Evolutionary conservation across 2,888 invertebrate species (phyloP).

Genomic region (Acrocera orbiculus): DNA sequence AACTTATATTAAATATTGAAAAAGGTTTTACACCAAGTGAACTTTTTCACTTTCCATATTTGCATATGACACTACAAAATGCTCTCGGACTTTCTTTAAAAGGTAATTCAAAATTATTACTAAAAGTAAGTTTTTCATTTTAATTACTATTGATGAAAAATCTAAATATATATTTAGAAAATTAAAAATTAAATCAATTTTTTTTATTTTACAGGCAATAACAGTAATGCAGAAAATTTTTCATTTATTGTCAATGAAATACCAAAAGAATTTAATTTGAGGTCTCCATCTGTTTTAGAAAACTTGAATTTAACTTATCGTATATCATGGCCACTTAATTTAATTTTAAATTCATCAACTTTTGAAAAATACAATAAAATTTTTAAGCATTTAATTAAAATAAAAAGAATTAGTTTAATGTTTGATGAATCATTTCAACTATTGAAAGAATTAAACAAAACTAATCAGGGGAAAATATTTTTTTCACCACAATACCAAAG

Average conservation of each 20-base stretch:
- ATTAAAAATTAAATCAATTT: conserved; percentile 9
- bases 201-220: conserved; percentile 30
- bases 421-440: conserved; percentile 51
- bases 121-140: too few species aligned
- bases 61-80: conserved; percentile 50
- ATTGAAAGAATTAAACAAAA: conserved; percentile 41
- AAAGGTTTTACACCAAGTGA: conserved; percentile 46
- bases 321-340: conserved; percentile 60
- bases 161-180: conserved; percentile 1
- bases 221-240: conserved; percentile 42
- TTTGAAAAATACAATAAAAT: conserved; percentile 52
- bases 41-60: conserved; percentile 47
- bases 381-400: conserved; percentile 57
- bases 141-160: conserved; percentile 3
- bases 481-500: conserved; percentile 50
- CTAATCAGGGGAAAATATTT: conserved; percentile 34
- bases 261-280: conserved; percentile 43
- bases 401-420: conserved; percentile 59
- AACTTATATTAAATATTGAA: conserved; percentile 47
- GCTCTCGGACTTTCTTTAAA: conserved; percentile 50
- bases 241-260: conserved; percentile 44
- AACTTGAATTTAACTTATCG: conserved; percentile 52
- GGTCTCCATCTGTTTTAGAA: conserved; percentile 47
- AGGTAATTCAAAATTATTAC: too few species aligned
- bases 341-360: conserved; percentile 53